phyloP scores from a whole-genome alignment of 2,797 vertebrate species.

The Thamnophis elegans region DNA sequence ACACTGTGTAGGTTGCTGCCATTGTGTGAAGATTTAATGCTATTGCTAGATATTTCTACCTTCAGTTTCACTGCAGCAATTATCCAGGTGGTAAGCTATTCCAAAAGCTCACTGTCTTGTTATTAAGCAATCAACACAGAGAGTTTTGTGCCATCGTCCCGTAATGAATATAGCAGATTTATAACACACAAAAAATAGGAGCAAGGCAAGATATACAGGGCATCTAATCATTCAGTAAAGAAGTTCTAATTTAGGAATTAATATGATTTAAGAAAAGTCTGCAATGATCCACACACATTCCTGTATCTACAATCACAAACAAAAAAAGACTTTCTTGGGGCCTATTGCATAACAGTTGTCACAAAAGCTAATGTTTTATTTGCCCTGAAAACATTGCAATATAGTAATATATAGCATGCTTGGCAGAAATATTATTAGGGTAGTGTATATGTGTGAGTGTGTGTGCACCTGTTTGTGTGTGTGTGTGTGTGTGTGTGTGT shows the following conservation, averaged over 20 bases:
- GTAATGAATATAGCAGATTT: background rate
- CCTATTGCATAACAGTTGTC: background rate
- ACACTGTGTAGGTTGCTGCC: background rate
- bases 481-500: background rate
- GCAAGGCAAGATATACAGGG: background rate
- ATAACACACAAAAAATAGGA: background rate
- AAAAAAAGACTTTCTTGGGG: slow-evolving; percentile 19
- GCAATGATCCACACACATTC: background rate
- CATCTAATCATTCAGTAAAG: background rate
- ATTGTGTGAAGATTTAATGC: background rate
- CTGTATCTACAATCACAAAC: background rate
- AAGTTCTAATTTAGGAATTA: background rate
- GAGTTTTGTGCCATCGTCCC: background rate
- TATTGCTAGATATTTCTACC: background rate
- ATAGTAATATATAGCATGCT: background rate
- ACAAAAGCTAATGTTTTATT: background rate
- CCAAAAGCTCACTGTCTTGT: background rate
- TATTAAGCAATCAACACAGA: background rate
- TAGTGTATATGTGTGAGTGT: background rate
- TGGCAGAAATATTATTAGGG: background rate
- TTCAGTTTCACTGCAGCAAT: background rate
- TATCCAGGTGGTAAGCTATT: background rate
- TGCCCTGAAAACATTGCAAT: slow-evolving; percentile 10
- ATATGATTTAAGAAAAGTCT: background rate
- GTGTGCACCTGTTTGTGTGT: too few species aligned